phyloP scores from a whole-genome alignment of 92 coral and sea anemone species.

The Epizoanthus scotinus region DNA sequence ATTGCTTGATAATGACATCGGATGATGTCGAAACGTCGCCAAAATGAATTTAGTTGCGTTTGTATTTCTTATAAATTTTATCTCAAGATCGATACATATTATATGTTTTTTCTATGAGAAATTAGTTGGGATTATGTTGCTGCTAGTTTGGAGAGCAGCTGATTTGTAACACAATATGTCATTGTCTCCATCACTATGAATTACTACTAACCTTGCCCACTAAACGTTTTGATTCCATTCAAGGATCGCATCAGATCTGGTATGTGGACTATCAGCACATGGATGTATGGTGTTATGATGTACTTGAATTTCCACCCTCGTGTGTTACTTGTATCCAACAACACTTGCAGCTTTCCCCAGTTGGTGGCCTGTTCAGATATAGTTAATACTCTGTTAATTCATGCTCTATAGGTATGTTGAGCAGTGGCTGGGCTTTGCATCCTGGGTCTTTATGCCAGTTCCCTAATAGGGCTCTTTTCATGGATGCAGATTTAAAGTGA shows the following conservation, averaged over 20 bases:
- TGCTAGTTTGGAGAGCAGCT: no score
- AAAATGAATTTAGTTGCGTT: no score
- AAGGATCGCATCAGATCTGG: conserved; percentile 11
- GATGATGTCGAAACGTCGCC: no score
- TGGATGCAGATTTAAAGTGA: not conserved
- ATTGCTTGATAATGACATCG: no score
- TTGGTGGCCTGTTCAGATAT: not conserved
- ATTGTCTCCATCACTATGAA: no score
- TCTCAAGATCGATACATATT: no score
- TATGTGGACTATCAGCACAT: conserved; percentile 2
- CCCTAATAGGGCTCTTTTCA: not conserved
- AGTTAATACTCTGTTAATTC: no score
- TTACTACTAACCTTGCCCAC: conserved; percentile 29
- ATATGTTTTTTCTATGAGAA: no score
- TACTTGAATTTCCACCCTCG: conserved; percentile 19
- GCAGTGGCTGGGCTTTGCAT: not conserved
- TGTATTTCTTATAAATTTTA: no score
- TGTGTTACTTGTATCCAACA: not conserved
- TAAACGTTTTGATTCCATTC: conserved; percentile 19
- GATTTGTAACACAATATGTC: no score
- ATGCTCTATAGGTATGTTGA: not conserved
- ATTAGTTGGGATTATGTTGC: no score
- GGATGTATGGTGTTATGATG: conserved; percentile 10
- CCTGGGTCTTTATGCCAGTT: not conserved
- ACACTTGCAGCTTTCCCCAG: conserved; percentile 5